phyloP scores from a whole-genome alignment of 2,113 vertebrate genomes.

The Protobothrops flavoviridis region DNA sequence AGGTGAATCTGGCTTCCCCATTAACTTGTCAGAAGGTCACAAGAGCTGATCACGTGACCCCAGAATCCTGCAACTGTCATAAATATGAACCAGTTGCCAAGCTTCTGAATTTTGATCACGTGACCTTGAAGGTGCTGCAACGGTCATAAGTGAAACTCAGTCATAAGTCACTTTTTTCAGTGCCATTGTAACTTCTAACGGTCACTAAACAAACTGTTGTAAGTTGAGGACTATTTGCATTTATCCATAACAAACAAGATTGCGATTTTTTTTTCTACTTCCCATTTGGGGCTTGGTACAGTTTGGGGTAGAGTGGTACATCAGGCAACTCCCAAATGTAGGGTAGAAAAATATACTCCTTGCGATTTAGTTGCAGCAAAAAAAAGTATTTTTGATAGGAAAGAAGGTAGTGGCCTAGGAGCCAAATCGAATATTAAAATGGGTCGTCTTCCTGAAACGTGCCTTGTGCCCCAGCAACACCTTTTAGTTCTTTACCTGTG shows the following conservation, averaged over 20 bases:
- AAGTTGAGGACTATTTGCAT: neutral
- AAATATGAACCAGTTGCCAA: no score
- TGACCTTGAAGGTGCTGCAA: neutral
- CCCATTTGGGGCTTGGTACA: no score
- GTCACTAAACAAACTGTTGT: neutral
- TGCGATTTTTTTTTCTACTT: neutral
- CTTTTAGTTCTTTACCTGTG: neutral
- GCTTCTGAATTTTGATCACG: neutral
- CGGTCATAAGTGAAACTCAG: neutral
- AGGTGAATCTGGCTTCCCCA: no score
- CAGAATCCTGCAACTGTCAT: no score
- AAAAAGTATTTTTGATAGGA: neutral
- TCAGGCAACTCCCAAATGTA: neutral
- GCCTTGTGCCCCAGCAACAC: neutral
- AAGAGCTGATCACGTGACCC: no score
- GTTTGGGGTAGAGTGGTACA: neutral
- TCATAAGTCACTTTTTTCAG: neutral
- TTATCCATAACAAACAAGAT: neutral
- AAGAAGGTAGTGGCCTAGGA: neutral
- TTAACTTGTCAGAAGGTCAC: no score
- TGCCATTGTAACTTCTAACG: rapidly evolving
- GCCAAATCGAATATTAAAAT: neutral
- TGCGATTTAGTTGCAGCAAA: neutral
- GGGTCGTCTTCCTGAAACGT: neutral
- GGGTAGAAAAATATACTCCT: neutral